These are phyloP conservation scores for Sitta europaea DNA, from an alignment of 2,113 vertebrate species.

Conservation along the genomic window DNA sequence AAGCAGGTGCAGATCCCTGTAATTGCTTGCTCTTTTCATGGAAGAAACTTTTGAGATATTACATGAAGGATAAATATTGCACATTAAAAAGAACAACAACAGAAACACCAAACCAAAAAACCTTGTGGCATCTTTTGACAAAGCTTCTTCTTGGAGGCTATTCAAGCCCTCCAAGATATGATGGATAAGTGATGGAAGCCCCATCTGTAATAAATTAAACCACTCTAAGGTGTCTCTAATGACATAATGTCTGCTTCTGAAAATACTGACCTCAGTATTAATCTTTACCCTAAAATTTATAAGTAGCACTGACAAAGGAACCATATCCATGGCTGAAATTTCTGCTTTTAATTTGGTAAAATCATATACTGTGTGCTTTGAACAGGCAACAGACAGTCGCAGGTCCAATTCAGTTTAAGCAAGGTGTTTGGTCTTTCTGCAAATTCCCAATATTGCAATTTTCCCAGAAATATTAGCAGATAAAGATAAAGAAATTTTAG, in stretches of 20 bases:
- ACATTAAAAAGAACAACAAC: not conserved
- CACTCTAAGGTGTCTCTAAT: not conserved
- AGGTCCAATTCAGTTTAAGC: not conserved
- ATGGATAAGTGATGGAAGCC: not conserved
- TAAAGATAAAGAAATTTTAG: constrained; percentile 46
- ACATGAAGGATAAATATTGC: not conserved
- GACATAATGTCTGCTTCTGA: not conserved
- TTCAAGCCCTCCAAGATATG: not conserved
- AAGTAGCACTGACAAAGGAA: not conserved
- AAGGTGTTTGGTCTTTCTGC: not conserved
- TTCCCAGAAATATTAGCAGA: constrained; percentile 1
- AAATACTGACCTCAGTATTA: not conserved
- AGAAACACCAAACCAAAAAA: not conserved
- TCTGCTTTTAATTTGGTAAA: not conserved
- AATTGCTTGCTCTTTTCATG: not conserved
- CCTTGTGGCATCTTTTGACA: not conserved
- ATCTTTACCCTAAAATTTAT: not conserved
- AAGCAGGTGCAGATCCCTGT: not conserved
- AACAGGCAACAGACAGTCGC: not conserved
- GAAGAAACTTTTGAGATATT: not conserved
- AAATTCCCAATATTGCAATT: constrained; percentile 28
- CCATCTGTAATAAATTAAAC: not conserved
- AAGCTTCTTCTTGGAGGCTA: not conserved
- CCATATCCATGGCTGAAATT: not conserved
- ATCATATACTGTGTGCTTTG: not conserved